These are phyloP conservation scores for Drosophila flavopinicola DNA, from an alignment of 2,888 invertebrate species.

Conservation along the genomic window DNA sequence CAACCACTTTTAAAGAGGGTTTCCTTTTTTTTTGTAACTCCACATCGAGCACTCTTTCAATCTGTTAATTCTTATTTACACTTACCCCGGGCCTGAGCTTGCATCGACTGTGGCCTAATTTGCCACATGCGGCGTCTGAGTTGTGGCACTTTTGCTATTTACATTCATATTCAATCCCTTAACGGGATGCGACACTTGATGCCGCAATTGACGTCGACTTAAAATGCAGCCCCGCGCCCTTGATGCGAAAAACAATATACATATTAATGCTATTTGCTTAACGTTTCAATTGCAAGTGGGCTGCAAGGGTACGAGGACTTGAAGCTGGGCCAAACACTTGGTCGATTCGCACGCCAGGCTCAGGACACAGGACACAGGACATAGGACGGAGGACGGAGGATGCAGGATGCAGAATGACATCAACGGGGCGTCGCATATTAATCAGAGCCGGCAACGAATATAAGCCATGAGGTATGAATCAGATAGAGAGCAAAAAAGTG, in stretches of 20 bases:
- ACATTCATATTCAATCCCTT: slow-evolving; percentile 52
- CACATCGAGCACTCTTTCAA: not conserved
- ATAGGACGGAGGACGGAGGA: slow-evolving; percentile 15
- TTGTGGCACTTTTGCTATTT: slow-evolving; percentile 50
- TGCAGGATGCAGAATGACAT: slow-evolving; percentile 10
- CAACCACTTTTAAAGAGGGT: not conserved
- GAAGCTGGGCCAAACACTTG: slow-evolving; percentile 66
- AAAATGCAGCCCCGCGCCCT: slow-evolving; percentile 14
- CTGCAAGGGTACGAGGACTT: slow-evolving; percentile 4
- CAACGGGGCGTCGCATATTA: slow-evolving; percentile 73
- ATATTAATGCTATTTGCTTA: slow-evolving; percentile 79
- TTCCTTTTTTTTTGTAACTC: not conserved
- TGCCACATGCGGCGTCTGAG: slow-evolving; percentile 73
- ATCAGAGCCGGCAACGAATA: slow-evolving; percentile 46
- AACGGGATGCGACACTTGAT: slow-evolving; percentile 58
- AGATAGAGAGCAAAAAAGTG: slow-evolving; percentile 34
- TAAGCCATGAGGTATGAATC: slow-evolving; percentile 26
- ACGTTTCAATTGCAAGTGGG: slow-evolving; percentile 70
- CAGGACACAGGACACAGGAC: slow-evolving; percentile 14
- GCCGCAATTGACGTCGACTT: slow-evolving; percentile 57
- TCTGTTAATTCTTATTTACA: slow-evolving; percentile 2
- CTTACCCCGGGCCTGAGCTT: slow-evolving; percentile 16
- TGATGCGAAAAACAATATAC: slow-evolving; percentile 63
- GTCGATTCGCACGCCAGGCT: slow-evolving; percentile 67
- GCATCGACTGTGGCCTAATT: slow-evolving; percentile 64